Evolutionary conservation across 2,888 invertebrate genomes (phyloP), one percentile per base, ranked within the genome.

Genomic region (Cerceris rybyensis): DNA sequence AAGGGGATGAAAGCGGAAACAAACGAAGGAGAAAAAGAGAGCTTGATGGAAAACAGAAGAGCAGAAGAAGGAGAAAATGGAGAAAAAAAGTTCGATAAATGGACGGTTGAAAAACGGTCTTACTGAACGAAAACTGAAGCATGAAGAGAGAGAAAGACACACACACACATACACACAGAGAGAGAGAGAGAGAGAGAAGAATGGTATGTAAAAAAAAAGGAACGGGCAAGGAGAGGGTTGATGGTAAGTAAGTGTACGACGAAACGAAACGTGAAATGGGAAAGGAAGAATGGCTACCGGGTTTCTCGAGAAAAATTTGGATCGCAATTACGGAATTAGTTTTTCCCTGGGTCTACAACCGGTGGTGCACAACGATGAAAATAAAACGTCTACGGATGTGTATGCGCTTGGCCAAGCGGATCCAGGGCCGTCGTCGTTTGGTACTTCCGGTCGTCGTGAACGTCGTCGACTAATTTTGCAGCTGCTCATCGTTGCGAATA

Each of bases 251-350:
- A 7, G 39, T n/a, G 57, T n/a, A 59, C 61, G 58, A 39, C 42
- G 46, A 42, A 11, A 57, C 11, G 52, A 63, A 42, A 46, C 11
- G 11, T 5, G 75, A 9, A 28, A 14, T 46, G n/a, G 46, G 63
- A 17, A 50, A 8, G 54, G 59, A 57, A 58, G 61, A 70, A 73
- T 52, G 60, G n/a, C 17, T 39, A 7, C 17, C 6, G 59, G 46
- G 59, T 63, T 54, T 50, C 42, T 41, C 64, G 59, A 43, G 63
- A 66, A 78, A 81, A 76, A 79, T 84, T 79, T 71, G 77, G 63
- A 71, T 79, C 68, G 84, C 79, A 81, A 83, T 84, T 84, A 84
- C 72, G 70, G 66, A 84, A 84, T 83, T 84, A 84, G 70, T 81
- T 78, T 75, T 64, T 55, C 46, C 55, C 8, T 16, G 16, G 67